Percentiles rank a stretch among this genome's conserved stretches.
These are phyloP conservation scores for Mola mola DNA, from an alignment of 2,113 vertebrate species.

Conservation along the genomic window DNA sequence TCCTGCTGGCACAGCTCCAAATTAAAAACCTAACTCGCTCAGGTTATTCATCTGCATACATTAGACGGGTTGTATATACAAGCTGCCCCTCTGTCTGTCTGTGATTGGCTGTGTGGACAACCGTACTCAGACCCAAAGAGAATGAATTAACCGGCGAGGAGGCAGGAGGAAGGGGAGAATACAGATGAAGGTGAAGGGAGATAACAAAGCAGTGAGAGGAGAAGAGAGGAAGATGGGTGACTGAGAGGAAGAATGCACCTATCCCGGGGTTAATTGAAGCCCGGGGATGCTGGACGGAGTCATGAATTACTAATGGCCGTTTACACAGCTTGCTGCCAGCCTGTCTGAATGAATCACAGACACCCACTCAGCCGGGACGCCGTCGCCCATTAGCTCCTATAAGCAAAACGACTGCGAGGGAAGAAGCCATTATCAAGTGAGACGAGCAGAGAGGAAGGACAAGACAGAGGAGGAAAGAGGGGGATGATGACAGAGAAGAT, in stretches of 20 bases:
- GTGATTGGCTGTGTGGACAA: constrained; percentile 24
- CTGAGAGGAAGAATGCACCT: constrained; percentile 45
- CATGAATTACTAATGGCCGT: constrained; percentile 82
- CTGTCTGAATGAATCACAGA: constrained; percentile 76
- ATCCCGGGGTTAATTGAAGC: constrained; percentile 78
- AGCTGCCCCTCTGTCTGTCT: constrained; percentile 27
- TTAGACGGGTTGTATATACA: constrained; percentile 11
- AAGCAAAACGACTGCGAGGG: constrained; percentile 38
- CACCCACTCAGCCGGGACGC: constrained; percentile 57
- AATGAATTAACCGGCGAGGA: constrained; percentile 37
- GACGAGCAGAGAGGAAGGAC: constrained; percentile 29
- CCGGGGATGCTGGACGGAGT: constrained; percentile 67
- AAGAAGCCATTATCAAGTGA: constrained; percentile 42
- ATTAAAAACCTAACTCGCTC: constrained; percentile 21
- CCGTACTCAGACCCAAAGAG: constrained; percentile 11
- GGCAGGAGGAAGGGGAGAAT: constrained; percentile 31
- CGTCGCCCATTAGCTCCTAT: constrained; percentile 41
- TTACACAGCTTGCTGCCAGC: constrained; percentile 77
- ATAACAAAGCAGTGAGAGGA: constrained; percentile 55
- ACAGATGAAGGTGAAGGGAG: constrained; percentile 36
- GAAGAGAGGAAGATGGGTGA: constrained; percentile 55
- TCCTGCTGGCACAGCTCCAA: constrained; percentile 18
- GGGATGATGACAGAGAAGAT: constrained; percentile 37
- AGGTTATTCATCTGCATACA: constrained; percentile 35
- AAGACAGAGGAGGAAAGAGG: constrained; percentile 17